These are phyloP conservation scores for Ditula angustiorana DNA, from an alignment of 2,888 invertebrate species.

Conservation along the genomic window DNA sequence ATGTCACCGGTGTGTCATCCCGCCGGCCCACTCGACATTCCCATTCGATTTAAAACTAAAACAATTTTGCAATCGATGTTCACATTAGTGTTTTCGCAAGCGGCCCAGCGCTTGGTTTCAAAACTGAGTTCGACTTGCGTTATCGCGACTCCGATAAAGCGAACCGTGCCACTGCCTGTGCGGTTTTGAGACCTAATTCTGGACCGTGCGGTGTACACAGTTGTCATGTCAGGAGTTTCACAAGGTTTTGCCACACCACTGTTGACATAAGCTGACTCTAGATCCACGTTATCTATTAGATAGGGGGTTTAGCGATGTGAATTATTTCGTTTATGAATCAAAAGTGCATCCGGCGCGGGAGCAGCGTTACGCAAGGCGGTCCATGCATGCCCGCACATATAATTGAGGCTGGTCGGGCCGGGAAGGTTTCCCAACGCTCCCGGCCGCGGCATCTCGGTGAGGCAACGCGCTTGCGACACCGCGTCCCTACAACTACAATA, in stretches of 20 bases:
- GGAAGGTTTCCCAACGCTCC: constrained; percentile 81
- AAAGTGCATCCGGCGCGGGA: constrained; percentile 64
- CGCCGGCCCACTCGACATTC: constrained; percentile 48
- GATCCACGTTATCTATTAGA: constrained; percentile 37
- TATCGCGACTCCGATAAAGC: constrained; percentile 82
- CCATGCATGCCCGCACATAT: constrained; percentile 60
- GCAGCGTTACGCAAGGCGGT: constrained; percentile 66
- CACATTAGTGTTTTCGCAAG: constrained; percentile 86
- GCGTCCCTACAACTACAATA: constrained; percentile 83
- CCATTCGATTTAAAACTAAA: constrained; percentile 81
- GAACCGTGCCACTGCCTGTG: constrained; percentile 74
- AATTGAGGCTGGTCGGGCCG: constrained; percentile 74
- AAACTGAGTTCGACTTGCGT: constrained; percentile 82
- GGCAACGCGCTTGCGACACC: constrained; percentile 80
- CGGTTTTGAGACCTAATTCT: constrained; percentile 80
- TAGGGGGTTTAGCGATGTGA: constrained; percentile 44
- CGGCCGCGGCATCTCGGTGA: constrained; percentile 81
- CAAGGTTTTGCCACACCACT: constrained; percentile 39
- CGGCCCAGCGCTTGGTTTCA: constrained; percentile 83
- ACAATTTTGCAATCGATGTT: constrained; percentile 85
- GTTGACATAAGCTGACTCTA: constrained; percentile 43
- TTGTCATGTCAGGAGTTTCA: constrained; percentile 42
- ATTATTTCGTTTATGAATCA: constrained; percentile 58
- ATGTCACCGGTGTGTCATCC: constrained; percentile 56
- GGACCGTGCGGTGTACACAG: constrained; percentile 46